These are phyloP conservation scores for Plagodis dolabraria DNA, from an alignment of 2,888 invertebrate species.

Conservation along the genomic window DNA sequence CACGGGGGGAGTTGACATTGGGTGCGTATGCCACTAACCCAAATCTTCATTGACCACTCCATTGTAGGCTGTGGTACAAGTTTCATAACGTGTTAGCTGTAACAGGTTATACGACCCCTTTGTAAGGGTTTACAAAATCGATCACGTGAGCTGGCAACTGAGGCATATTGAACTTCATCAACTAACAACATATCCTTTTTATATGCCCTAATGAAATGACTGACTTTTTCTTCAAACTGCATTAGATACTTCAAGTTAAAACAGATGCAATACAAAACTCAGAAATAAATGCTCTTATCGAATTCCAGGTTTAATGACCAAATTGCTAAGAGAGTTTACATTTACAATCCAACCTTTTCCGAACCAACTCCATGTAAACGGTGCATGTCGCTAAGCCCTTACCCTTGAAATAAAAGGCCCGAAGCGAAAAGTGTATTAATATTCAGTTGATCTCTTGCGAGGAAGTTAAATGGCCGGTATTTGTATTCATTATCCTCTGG, in stretches of 20 bases:
- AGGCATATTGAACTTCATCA: no score
- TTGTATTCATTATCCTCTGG: constrained; percentile 77
- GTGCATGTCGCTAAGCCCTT: constrained; percentile 46
- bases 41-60: neutral
- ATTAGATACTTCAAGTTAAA: no score
- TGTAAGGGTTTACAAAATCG: neutral
- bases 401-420: constrained; percentile 65
- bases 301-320: no score
- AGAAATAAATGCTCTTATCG: no score
- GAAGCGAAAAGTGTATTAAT: constrained; percentile 64
- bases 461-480: constrained; percentile 79
- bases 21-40: no score
- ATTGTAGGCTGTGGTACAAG: neutral
- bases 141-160: no score
- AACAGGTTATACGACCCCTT: neutral
- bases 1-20: no score
- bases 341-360: neutral
- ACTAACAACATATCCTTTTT: no score
- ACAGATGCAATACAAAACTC: no score
- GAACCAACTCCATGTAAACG: constrained; percentile 46
- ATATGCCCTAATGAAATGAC: no score
- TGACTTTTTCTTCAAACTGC: no score
- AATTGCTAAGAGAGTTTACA: no score
- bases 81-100: neutral
- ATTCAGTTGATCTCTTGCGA: constrained; percentile 65